Evolutionary conservation across 2,797 vertebrate species (phyloP), one percentile per base, ranked within the genome.

Genomic region (Synanceia verrucosa): DNA sequence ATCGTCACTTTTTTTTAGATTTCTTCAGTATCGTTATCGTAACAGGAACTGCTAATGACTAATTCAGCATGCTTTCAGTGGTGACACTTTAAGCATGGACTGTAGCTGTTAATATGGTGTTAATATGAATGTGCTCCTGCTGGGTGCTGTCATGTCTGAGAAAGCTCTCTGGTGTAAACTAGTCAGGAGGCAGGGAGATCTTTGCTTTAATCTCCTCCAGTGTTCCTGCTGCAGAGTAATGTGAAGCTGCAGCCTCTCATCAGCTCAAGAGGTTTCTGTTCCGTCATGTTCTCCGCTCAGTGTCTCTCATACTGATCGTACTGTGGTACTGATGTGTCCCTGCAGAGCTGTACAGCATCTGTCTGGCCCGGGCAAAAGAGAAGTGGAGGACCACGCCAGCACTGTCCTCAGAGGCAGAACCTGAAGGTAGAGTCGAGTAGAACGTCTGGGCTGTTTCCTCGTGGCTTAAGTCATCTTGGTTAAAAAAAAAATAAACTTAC

Each of bases 331-430:
- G 56, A 6, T 58, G 33, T 75, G 19, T 79, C 63, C 58, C 88
- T 79, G 39, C 92, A 99, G 97, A 99, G 58, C 94, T 99, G 19
- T 99, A 96, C 29, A 93, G 94, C 78, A 99, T 99, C 90, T 99
- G 96, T 46, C 88, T 99, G 57, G 87, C 96, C 66, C 95, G 97
- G 62, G 97, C 97, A 1, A 97, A 95, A 87, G 97, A 97, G 88
- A 95, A 95, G 77, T 98, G 97, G 95, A 95, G 91, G 75, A 92
- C 88, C 0, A 85, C 94, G 21, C 91, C 96, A 52, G 86, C 91
- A 0, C 91, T 91, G 31, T 84, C 86, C 53, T 14, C 93, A 0
- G 95, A 96, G 61, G 75, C 58, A 0, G 95, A 96, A 33, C 84
- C 73, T 31, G 96, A 96, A 95, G 97, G 96, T 97, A 90, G 14